Evolutionary conservation across 2,113 vertebrate species (phyloP).

Genomic region (Pygoscelis antarcticus): DNA sequence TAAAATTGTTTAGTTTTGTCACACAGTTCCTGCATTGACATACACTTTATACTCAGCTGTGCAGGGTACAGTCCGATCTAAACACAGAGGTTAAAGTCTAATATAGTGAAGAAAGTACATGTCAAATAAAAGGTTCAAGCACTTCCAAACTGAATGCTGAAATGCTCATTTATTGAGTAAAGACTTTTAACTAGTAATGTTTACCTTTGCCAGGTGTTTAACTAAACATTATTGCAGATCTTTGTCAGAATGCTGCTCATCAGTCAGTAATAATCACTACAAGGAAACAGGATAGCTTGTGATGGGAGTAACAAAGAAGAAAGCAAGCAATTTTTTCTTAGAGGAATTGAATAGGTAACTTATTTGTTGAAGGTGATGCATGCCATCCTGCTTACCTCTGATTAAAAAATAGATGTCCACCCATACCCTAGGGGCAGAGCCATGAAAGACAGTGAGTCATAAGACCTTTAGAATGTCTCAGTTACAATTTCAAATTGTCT

Average conservation of each 20-base stretch:
- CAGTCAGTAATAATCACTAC: not conserved
- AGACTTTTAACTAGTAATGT: not conserved
- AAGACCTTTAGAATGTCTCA: not conserved
- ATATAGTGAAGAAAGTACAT: not conserved
- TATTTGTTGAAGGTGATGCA: not conserved
- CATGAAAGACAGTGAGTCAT: not conserved
- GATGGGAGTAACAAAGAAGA: not conserved
- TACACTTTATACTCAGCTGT: not conserved
- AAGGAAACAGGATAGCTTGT: not conserved
- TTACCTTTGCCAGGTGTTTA: constrained; percentile 15
- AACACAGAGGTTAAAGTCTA: not conserved
- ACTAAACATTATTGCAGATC: not conserved
- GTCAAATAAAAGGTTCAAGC: not conserved
- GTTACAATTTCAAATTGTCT: not conserved
- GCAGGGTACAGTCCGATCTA: not conserved
- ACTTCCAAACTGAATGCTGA: not conserved
- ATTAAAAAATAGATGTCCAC: not conserved
- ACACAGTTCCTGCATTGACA: not conserved
- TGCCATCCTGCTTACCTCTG: not conserved
- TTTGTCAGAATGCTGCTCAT: not conserved
- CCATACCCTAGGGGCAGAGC: not conserved
- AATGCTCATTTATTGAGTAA: not conserved
- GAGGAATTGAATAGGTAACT: not conserved
- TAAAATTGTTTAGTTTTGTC: not conserved
- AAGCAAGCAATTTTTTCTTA: not conserved